Base-by-base conservation (phyloP, 2,113 vertebrate genomes). In the Spea bombifrons region DNA sequence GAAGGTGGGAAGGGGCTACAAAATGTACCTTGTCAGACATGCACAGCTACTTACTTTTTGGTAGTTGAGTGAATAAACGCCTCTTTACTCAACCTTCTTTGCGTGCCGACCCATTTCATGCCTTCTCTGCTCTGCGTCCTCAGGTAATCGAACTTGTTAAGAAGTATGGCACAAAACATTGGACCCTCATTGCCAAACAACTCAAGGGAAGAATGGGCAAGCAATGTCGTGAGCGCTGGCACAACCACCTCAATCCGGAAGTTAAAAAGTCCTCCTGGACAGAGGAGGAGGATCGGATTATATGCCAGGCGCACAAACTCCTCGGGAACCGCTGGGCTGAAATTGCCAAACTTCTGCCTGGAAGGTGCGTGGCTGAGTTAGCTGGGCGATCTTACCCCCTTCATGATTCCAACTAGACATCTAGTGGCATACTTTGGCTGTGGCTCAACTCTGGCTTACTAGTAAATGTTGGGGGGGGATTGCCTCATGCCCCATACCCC, bases 251-350 rank as follows among this genome's bases (percentile, higher is more conserved):
- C 79, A 99, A 99, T 80, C 97, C 97, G 0, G 94, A 94, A 7
- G 97, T 99, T 83, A 99, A 99, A 87, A 99, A 99, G 81, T 98
- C 95, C 0, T 98, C 96, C 0, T 99, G 97, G 97, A 99, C 96
- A 0, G 93, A 96, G 2, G 96, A 99, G 73, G 97, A 99, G 83
- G 97, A 99, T 85, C 94, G 95, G 47, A 88, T 99, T 83, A 99
- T 99, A 81, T 99, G 94, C 61, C 96, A 97, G 85, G 96, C 97
- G n/a, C 97, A 98, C 90, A 92, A 92, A 73, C 86, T 95, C 75
- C 91, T 99, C 8, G 97, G 97, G 72, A 99, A 99, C 85, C 97
- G 97, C 8, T 99, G 97, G 97, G 97, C 97, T 0, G 97, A 99
- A 89, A 99, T 99, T 0, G 96, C 97, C 75, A 99, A 99, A 86